phyloP scores from a whole-genome alignment of 2,797 vertebrate species.

The Mus spretus region DNA sequence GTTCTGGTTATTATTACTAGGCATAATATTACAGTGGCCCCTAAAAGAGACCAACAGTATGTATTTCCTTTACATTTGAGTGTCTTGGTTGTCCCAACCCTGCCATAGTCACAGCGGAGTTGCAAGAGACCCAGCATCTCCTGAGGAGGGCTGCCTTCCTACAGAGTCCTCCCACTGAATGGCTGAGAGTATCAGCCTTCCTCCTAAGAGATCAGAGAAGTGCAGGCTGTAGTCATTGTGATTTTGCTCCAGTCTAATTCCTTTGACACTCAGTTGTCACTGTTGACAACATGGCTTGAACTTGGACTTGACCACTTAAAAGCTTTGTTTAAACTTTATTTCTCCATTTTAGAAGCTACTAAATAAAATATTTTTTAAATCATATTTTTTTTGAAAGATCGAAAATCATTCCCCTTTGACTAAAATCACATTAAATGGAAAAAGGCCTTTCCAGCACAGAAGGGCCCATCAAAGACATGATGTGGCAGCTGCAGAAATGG shows the following conservation, averaged over 20 bases:
- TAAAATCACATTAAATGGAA: not conserved
- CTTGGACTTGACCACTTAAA: not conserved
- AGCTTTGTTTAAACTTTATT: conserved; percentile 24
- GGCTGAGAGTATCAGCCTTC: not conserved
- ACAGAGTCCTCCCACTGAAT: not conserved
- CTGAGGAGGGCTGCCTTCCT: not conserved
- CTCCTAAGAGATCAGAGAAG: not conserved
- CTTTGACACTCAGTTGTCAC: not conserved
- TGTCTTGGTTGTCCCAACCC: not conserved
- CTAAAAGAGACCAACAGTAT: not conserved
- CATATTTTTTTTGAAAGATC: conserved; percentile 18
- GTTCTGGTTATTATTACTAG: not conserved
- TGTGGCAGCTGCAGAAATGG: not conserved
- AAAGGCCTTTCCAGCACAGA: not conserved
- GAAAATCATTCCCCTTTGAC: not conserved
- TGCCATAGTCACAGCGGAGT: not conserved
- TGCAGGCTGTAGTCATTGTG: not conserved
- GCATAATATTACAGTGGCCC: not conserved
- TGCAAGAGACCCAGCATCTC: not conserved
- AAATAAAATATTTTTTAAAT: conserved; percentile 18
- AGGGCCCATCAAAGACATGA: not conserved
- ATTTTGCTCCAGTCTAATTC: not conserved
- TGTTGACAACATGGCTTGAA: not conserved
- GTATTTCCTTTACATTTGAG: not conserved
- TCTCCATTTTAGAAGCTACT: not conserved